Evolutionary conservation across 1,140 invertebrate species (phyloP), one percentile per base, ranked within the genome.

Genomic region (Drosophila navojoa): DNA sequence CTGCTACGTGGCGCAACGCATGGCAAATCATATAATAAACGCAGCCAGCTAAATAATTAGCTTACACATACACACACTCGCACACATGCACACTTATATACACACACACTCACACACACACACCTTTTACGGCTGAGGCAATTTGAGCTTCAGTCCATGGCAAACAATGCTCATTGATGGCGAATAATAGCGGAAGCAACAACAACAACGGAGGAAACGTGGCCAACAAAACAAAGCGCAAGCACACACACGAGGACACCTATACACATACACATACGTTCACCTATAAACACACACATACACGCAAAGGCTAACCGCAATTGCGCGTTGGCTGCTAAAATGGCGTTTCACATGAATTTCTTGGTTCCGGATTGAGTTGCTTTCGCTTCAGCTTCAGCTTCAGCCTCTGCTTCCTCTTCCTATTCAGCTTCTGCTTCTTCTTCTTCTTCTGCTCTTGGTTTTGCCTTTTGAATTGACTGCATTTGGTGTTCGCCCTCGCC

Each of bases 101-200:
- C 13, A 38, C 11, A 45, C 13, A 11, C 13, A 64, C 35, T 32
- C 10, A 13, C 47, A 32, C 13, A 35, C 47, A 27, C 54, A 53
- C 19, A 54, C 25, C 47, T 45, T 5, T 16, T 25, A 32, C 52
- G 40, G 29, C 49, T 55, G 32, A 9, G 22, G 53, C 68, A 70
- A 54, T 55, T 70, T 49, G 16, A 32, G 53, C 42, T 25, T 55
- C 16, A 25, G 25, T 70, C 22, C 64, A 16, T 60, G 57, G 55
- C 57, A 55, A 68, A 73, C 64, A 73, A 57, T 62, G 58, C 49
- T 69, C 71, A 74, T 70, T 74, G 71, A 59, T 72, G 62, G 47
- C 62, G 54, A 38, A 59, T 67, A 71, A 66, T 52, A 53, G 70
- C 62, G 70, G 70, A 53, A 67, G 29, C 53, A 58, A 47, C 55